A percentile compares a stretch with the other conserved stretches of the same genome.
Evolutionary conservation across 1,140 invertebrate genomes (phyloP).

Genomic region (Daktulosphaira vitifoliae): DNA sequence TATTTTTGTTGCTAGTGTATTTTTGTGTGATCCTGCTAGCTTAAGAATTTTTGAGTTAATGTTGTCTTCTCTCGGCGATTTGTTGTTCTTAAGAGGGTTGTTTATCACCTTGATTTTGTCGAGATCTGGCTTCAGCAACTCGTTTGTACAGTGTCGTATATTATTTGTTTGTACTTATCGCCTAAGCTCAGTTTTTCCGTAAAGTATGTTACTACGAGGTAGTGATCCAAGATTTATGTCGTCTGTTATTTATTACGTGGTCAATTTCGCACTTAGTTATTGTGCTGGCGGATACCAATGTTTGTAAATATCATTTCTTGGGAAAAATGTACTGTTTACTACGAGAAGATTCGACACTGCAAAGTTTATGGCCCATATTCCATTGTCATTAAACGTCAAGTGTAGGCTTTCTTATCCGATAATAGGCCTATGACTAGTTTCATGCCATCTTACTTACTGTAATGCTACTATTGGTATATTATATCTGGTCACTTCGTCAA

Average conservation of each 20-base stretch:
- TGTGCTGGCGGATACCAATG: conserved; percentile 36
- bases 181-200: neutral
- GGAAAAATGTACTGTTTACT: no score
- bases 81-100: neutral
- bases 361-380: conserved; percentile 33
- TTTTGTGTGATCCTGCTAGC: neutral
- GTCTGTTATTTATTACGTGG: conserved; percentile 34
- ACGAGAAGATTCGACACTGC: conserved; percentile 34
- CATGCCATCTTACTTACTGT: no score
- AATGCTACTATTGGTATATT: no score
- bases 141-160: no score
- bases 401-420: conserved; percentile 42
- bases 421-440: conserved; percentile 11
- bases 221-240: conserved; percentile 27
- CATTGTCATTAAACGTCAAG: conserved; percentile 35
- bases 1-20: conserved; percentile 2
- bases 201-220: conserved; percentile 31
- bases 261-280: conserved; percentile 35
- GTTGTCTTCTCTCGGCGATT: neutral
- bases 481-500: no score
- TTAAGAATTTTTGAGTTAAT: neutral
- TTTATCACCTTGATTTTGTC: neutral
- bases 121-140: neutral
- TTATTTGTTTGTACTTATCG: no score
- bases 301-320: no score